Conservation (phyloP, 2,888 invertebrate species). For the Tetragonisca angustula region DNA sequence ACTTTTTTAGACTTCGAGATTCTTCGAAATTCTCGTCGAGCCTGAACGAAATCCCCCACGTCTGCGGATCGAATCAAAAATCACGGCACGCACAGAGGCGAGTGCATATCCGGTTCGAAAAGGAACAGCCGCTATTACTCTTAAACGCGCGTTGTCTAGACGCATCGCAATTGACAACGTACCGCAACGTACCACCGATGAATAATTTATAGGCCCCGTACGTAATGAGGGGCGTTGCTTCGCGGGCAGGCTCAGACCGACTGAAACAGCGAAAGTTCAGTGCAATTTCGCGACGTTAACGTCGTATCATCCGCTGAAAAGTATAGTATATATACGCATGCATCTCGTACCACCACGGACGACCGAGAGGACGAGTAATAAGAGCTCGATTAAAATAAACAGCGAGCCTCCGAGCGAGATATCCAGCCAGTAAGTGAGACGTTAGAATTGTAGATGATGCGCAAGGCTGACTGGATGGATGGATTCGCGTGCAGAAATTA, state of each 20-base stretch:
- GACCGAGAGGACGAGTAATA: background rate
- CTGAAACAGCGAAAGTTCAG: background rate
- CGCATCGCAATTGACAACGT: constrained; percentile 61
- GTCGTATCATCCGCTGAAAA: background rate
- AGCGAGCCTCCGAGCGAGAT: background rate
- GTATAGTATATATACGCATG: too few relatives aligned
- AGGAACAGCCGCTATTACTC: constrained; percentile 55
- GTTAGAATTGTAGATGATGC: constrained; percentile 6
- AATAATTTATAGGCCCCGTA: constrained; percentile 70
- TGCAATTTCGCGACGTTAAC: background rate
- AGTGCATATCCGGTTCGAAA: constrained; percentile 58
- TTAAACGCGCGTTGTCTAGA: constrained; percentile 70
- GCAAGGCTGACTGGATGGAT: background rate
- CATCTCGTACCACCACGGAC: background rate
- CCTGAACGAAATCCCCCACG: background rate
- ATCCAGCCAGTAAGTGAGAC: background rate
- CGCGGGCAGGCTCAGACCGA: constrained; percentile 3
- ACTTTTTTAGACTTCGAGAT: background rate
- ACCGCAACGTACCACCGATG: constrained; percentile 70
- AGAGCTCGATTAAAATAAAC: background rate
- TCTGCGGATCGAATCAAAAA: background rate
- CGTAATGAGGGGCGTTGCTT: constrained; percentile 47
- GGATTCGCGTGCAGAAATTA: constrained; percentile 27
- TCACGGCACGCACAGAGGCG: constrained; percentile 2
- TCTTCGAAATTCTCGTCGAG: background rate